phyloP scores from a whole-genome alignment of 2,888 invertebrate species.

The Mellilla xanthometata region DNA sequence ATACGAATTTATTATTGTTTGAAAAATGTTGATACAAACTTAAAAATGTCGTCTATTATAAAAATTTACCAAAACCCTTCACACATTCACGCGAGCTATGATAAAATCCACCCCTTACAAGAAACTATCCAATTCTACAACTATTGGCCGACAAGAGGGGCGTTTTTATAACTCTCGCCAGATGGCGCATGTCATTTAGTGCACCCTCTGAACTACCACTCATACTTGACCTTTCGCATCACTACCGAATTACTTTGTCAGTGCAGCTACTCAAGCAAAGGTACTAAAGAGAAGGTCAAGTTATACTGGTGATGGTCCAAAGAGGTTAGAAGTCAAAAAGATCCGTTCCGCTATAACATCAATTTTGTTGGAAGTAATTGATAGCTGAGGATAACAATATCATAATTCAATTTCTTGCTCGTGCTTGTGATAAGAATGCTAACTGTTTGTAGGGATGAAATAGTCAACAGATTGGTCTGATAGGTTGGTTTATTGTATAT shows the following conservation, averaged over 20 bases:
- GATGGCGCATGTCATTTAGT: slow-evolving; percentile 77
- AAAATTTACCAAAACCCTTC: slow-evolving; percentile 10
- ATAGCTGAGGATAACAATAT: slow-evolving; percentile 71
- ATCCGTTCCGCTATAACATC: slow-evolving; percentile 69
- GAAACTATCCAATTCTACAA: slow-evolving; percentile 70
- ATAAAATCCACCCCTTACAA: slow-evolving; percentile 58
- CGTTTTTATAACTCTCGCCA: slow-evolving; percentile 74
- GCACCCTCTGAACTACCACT: slow-evolving; percentile 53
- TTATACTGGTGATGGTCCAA: slow-evolving; percentile 42
- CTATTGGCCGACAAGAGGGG: slow-evolving; percentile 67
- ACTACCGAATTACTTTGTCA: slow-evolving; percentile 8
- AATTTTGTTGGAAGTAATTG: slow-evolving; percentile 67
- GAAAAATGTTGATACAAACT: too few relatives aligned
- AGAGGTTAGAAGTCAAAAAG: slow-evolving; percentile 76
- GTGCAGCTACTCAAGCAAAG: slow-evolving; percentile 1
- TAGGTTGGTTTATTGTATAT: too few relatives aligned
- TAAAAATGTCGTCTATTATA: too few relatives aligned
- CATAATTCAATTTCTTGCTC: slow-evolving; percentile 54
- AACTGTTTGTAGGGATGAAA: too few relatives aligned
- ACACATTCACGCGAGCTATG: slow-evolving; percentile 34
- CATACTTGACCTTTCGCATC: slow-evolving; percentile 35
- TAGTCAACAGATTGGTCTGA: too few relatives aligned
- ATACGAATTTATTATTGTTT: too few relatives aligned
- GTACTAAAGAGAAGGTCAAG: slow-evolving; percentile 33
- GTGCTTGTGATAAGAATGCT: slow-evolving; percentile 30